Evolutionary conservation across 2,113 vertebrate species (phyloP).

Genomic region (Corythornis vintsioides): DNA sequence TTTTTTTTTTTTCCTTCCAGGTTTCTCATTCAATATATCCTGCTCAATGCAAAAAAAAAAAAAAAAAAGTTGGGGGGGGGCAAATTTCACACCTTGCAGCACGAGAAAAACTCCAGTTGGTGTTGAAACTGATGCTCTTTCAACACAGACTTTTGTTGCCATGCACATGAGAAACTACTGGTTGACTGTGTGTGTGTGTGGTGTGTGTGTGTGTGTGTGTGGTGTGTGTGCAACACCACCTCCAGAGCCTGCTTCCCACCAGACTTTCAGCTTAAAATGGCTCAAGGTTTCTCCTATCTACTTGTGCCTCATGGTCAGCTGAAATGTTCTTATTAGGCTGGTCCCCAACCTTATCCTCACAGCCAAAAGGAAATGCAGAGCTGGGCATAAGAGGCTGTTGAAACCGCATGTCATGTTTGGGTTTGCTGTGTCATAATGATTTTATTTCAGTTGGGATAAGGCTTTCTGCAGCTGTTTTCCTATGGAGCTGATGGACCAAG

Average conservation of each 20-base stretch:
- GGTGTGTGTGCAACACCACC: constrained; percentile 8
- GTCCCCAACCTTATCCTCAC: constrained; percentile 24
- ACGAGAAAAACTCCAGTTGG: background rate
- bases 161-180: background rate
- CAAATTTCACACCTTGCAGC: background rate
- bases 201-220: background rate
- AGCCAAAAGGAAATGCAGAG: constrained; percentile 67
- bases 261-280: constrained; percentile 33
- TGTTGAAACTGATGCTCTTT: constrained; percentile 1
- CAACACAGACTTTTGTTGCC: background rate
- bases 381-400: constrained; percentile 52
- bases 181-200: background rate
- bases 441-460: constrained; percentile 62
- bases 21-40: background rate
- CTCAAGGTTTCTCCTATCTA: constrained; percentile 43
- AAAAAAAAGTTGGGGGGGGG: background rate
- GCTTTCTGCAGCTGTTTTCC: constrained; percentile 63
- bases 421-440: constrained; percentile 66
- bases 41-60: background rate
- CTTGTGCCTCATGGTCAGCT: constrained; percentile 1
- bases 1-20: background rate
- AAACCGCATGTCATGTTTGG: constrained; percentile 61
- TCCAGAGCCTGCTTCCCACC: constrained; percentile 24
- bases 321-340: constrained; percentile 28
- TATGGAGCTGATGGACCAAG: constrained; percentile 15